Conservation (phyloP, 2,888 invertebrate species). For the Phragmatobia fuliginosa region DNA sequence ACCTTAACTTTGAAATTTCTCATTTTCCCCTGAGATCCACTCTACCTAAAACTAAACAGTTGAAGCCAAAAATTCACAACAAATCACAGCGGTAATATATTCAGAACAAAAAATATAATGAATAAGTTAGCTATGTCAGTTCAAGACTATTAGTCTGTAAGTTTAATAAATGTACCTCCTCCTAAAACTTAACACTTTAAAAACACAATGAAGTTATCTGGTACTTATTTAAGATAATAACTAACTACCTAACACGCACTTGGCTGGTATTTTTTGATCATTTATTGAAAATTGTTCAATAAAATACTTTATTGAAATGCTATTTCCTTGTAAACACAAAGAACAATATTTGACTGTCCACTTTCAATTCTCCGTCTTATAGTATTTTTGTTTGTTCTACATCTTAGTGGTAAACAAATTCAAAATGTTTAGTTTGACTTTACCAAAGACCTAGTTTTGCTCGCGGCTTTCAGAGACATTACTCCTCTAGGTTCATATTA, state of each 20-base stretch:
- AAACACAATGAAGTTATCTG: too few species aligned
- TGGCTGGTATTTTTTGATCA: neutral
- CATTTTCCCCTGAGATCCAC: too few species aligned
- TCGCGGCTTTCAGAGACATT: neutral
- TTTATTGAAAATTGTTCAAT: neutral
- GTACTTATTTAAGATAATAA: neutral
- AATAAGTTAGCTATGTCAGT: too few species aligned
- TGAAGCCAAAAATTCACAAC: too few species aligned
- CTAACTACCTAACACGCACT: neutral
- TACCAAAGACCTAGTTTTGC: neutral
- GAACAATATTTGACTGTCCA: neutral
- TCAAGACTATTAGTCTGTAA: too few species aligned
- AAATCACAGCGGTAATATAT: too few species aligned
- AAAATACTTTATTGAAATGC: neutral
- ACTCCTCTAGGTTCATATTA: too few species aligned
- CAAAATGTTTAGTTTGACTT: neutral
- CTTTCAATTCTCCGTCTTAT: neutral
- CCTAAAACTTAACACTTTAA: too few species aligned
- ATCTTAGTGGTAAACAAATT: neutral
- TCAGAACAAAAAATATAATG: too few species aligned
- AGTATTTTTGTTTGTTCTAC: neutral
- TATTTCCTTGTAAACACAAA: neutral
- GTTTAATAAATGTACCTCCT: too few species aligned
- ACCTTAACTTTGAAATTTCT: too few species aligned
- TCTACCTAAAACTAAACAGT: too few species aligned